Conservation (phyloP, 2,797 vertebrate genomes). For the Myotis daubentonii region DNA sequence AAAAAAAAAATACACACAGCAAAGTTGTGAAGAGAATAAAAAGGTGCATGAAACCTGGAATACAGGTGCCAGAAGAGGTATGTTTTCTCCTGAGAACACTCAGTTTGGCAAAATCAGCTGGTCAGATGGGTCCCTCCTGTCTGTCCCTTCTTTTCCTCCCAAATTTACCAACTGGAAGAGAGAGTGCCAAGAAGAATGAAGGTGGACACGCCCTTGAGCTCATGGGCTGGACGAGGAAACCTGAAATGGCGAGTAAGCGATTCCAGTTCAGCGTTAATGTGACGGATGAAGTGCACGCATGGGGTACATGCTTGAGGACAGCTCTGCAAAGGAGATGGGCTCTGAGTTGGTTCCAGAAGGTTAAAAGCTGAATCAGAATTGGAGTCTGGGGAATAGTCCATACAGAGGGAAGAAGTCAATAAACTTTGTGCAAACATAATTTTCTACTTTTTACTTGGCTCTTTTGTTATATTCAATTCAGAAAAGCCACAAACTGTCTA, state of each 20-base stretch:
- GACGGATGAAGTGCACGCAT: accelerated
- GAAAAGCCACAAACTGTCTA: not conserved
- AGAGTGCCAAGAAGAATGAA: not conserved
- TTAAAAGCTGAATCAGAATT: constrained; percentile 29
- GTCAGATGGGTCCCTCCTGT: not conserved
- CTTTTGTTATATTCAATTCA: not conserved
- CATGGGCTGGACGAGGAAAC: not conserved
- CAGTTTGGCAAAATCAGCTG: not conserved
- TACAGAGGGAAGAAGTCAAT: not conserved
- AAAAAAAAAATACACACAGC: not conserved
- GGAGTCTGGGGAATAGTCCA: not conserved
- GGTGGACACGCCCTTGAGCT: not conserved
- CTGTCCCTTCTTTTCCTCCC: not conserved
- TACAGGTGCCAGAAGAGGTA: not conserved
- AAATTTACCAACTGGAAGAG: not conserved
- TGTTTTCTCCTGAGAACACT: not conserved
- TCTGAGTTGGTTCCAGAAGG: not conserved
- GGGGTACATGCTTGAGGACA: not conserved
- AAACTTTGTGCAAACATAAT: not conserved
- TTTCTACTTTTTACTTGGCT: not conserved
- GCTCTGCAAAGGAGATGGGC: not conserved
- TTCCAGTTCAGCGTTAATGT: not conserved
- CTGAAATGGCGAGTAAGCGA: not conserved
- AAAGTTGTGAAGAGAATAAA: not conserved
- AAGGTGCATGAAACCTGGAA: not conserved